These are phyloP conservation scores for Microctenopoma lineatum DNA, from an alignment of 2,797 vertebrate species.

Conservation along the genomic window DNA sequence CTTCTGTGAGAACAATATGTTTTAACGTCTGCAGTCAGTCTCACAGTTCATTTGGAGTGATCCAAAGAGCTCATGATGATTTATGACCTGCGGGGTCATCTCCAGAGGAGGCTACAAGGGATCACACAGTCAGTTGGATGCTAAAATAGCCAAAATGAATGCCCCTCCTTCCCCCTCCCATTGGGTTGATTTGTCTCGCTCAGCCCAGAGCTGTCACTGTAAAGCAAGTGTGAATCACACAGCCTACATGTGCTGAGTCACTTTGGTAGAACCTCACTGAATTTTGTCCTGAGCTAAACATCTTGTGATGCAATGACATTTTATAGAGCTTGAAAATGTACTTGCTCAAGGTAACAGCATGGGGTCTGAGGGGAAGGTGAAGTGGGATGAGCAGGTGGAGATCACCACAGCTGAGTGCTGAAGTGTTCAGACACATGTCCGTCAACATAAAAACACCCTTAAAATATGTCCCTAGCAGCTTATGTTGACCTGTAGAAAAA, in stretches of 20 bases:
- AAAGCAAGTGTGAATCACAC: slow-evolving; percentile 30
- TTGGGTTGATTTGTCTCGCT: slow-evolving; percentile 39
- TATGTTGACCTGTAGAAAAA: not conserved
- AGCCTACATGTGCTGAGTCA: not conserved
- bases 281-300: slow-evolving; percentile 15
- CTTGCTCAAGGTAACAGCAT: not conserved
- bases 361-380: not conserved
- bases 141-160: slow-evolving; percentile 70
- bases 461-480: not conserved
- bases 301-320: slow-evolving; percentile 4
- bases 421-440: slow-evolving; percentile 8
- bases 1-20: slow-evolving; percentile 32
- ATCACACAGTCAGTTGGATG: slow-evolving; percentile 40
- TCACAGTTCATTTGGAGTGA: slow-evolving; percentile 28
- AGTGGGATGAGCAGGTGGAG: not conserved
- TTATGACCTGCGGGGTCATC: slow-evolving; percentile 50
- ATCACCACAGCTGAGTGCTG: not conserved
- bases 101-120: slow-evolving; percentile 38
- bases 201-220: slow-evolving; percentile 22
- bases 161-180: slow-evolving; percentile 13
- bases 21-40: slow-evolving; percentile 19
- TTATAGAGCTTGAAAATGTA: not conserved
- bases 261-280: not conserved
- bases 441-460: slow-evolving; percentile 3
- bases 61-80: slow-evolving; percentile 57